Evolutionary conservation across 2,888 invertebrate genomes (phyloP).

Genomic region (Strigamia crassipes): DNA sequence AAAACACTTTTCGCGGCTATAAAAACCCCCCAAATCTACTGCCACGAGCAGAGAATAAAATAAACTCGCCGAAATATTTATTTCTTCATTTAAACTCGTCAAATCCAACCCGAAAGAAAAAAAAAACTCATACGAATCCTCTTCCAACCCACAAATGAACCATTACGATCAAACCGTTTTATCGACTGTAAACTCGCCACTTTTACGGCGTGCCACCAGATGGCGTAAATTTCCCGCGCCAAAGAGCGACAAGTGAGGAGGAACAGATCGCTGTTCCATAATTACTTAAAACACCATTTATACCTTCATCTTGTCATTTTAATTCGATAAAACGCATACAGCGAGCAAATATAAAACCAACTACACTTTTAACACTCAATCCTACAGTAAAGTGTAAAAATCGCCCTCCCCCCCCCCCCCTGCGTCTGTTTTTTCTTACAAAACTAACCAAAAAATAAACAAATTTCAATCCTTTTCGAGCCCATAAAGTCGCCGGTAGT

Average conservation of each 20-base stretch:
- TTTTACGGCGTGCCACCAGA: slow-evolving; percentile 36
- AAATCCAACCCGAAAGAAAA: neutral
- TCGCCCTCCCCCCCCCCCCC: too few relatives aligned
- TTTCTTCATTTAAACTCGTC: neutral
- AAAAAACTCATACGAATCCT: neutral
- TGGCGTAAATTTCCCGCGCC: slow-evolving; percentile 10
- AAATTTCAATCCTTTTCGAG: too few relatives aligned
- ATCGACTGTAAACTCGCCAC: slow-evolving; percentile 29
- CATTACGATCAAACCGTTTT: slow-evolving; percentile 23
- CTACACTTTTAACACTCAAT: too few relatives aligned
- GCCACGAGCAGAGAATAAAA: too few relatives aligned
- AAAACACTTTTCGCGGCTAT: too few relatives aligned
- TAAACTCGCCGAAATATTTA: neutral
- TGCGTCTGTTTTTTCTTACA: too few relatives aligned
- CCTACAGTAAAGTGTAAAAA: too few relatives aligned
- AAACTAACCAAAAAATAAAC: too few relatives aligned
- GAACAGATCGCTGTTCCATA: neutral
- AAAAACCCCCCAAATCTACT: too few relatives aligned
- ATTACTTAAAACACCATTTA: neutral
- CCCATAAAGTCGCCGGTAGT: too few relatives aligned
- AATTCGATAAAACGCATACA: neutral
- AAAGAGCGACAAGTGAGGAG: neutral
- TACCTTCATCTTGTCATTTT: neutral
- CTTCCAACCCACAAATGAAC: slow-evolving; percentile 38
- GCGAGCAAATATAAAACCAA: too few relatives aligned